Conservation (phyloP, 1,140 invertebrate genomes). For the Heliothis subflexa region DNA sequence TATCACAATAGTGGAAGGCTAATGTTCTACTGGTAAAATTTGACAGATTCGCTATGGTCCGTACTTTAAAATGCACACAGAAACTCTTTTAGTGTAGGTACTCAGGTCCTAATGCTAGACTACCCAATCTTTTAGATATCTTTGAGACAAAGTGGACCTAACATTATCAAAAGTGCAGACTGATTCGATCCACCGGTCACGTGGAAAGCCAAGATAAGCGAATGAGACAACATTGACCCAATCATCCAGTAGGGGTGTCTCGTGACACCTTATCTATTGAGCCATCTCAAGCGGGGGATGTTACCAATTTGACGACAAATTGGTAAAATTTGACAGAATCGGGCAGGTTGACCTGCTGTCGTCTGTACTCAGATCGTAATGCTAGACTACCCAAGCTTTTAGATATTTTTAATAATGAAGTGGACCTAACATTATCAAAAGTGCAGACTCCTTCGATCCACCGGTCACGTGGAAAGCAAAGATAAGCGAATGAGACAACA, state of each 20-base stretch:
- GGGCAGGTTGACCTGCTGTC: too few species aligned
- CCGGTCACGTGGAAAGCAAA: constrained; percentile 52
- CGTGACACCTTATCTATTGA: constrained; percentile 30
- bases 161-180: not conserved
- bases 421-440: not conserved
- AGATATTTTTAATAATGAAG: not conserved
- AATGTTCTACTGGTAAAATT: too few species aligned
- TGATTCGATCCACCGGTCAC: constrained; percentile 53
- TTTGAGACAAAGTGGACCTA: not conserved
- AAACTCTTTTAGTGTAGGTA: too few species aligned
- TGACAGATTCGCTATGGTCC: too few species aligned
- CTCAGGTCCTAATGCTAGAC: not conserved
- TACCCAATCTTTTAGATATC: not conserved
- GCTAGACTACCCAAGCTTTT: not conserved
- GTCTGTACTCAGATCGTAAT: not conserved
- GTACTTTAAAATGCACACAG: too few species aligned
- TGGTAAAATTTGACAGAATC: too few species aligned
- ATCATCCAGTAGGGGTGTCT: constrained; percentile 40
- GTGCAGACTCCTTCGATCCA: constrained; percentile 49
- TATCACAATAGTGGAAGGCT: too few species aligned
- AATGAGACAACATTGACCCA: constrained; percentile 54
- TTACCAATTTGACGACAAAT: constrained; percentile 51
- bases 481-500: constrained; percentile 55
- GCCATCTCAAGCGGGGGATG: constrained; percentile 34
- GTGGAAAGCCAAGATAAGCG: constrained; percentile 55